phyloP scores from a whole-genome alignment of 2,888 invertebrate species.

The Orthonychiurus folsomi region DNA sequence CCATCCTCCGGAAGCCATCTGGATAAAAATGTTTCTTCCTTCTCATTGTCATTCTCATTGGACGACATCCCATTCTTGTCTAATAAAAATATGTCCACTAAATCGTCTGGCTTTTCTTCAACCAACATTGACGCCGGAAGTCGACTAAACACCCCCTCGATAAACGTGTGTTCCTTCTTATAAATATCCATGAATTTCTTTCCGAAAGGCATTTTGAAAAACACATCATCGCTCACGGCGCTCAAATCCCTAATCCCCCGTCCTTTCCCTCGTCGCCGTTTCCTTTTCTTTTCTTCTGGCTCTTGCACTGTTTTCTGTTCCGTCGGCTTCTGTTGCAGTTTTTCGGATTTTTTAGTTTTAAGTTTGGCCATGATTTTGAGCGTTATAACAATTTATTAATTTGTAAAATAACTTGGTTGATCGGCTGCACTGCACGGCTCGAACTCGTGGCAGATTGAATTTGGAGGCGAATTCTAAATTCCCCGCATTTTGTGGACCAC shows the following conservation, averaged over 20 bases:
- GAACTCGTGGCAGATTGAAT: no score
- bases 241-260: not conserved
- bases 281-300: not conserved
- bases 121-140: not conserved
- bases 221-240: not conserved
- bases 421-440: no score
- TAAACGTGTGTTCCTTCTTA: constrained; percentile 2
- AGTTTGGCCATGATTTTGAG: no score
- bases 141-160: not conserved
- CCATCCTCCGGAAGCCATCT: not conserved
- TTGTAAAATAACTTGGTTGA: no score
- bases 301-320: no score
- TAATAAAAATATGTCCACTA: not conserved
- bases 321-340: no score
- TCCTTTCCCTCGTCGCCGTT: not conserved
- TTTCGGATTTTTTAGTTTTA: no score
- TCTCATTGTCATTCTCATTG: not conserved
- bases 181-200: not conserved
- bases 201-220: not conserved
- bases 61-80: not conserved
- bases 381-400: no score
- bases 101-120: not conserved
- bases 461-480: no score
- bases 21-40: not conserved
- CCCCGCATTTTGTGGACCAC: no score